Conservation (phyloP, 2,797 vertebrate genomes). For the Acrossocheilus wenchowensis region DNA sequence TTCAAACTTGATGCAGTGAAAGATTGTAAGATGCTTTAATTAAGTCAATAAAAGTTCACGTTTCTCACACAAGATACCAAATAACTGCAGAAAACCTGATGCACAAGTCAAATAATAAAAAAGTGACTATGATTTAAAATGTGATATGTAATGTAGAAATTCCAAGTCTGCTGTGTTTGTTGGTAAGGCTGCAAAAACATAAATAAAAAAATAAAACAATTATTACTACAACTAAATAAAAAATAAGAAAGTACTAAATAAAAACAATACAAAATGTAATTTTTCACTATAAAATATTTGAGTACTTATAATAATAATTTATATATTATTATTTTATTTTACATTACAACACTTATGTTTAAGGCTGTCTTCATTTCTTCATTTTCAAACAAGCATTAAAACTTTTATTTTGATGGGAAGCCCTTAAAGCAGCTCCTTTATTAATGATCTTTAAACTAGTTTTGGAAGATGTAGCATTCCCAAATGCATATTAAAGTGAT, state of each 20-base stretch:
- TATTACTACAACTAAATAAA: not conserved
- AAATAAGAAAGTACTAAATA: not conserved
- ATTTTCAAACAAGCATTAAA: not conserved
- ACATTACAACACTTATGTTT: no score
- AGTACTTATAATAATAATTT: not conserved
- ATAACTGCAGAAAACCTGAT: not conserved
- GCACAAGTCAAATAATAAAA: no score
- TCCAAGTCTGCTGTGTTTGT: not conserved
- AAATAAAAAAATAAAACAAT: not conserved
- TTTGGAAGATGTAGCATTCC: not conserved
- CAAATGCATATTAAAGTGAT: not conserved
- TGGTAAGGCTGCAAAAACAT: no score
- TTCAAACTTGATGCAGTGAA: not conserved
- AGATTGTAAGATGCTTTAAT: not conserved
- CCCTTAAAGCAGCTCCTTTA: not conserved
- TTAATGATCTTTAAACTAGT: not conserved
- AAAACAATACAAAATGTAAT: not conserved
- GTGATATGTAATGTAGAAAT: no score
- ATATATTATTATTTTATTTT: not conserved
- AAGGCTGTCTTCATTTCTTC: not conserved
- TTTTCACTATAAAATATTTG: not conserved
- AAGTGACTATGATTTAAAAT: not conserved
- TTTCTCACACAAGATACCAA: not conserved
- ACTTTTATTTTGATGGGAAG: not conserved
- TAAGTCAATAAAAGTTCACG: not conserved